These are phyloP conservation scores for Drosophila rufa DNA, from an alignment of 1,140 invertebrate species.

Conservation along the genomic window DNA sequence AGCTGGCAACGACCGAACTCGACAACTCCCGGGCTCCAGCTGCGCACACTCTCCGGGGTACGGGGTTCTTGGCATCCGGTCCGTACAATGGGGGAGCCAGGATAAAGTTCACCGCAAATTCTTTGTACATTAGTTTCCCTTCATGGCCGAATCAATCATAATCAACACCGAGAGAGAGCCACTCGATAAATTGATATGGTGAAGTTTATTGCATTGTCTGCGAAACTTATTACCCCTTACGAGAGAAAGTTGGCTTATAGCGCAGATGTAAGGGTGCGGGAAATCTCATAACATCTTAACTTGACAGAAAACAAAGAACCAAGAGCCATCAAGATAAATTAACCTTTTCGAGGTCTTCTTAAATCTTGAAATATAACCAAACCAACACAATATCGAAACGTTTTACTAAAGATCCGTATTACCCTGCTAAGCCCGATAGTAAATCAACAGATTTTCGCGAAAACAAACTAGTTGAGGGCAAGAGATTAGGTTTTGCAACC, in stretches of 20 bases:
- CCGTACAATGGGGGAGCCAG: conserved; percentile 50
- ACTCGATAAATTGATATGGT: conserved; percentile 40
- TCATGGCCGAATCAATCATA: conserved; percentile 67
- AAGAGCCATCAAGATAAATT: conserved; percentile 8
- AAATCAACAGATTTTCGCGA: not conserved
- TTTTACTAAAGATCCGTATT: not conserved
- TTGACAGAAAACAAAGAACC: conserved; percentile 11
- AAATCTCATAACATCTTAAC: conserved; percentile 10
- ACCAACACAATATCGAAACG: no score
- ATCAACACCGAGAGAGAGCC: conserved; percentile 41
- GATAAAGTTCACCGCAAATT: conserved; percentile 67
- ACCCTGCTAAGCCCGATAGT: not conserved
- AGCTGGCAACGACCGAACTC: conserved; percentile 38
- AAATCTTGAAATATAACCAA: not conserved
- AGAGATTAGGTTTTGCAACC: conserved; percentile 9
- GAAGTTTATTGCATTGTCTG: conserved; percentile 54
- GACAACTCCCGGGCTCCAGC: conserved; percentile 27
- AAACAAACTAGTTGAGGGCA: conserved; percentile 13
- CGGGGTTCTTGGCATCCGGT: conserved; percentile 16
- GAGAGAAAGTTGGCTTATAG: conserved; percentile 7
- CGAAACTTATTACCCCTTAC: conserved; percentile 19
- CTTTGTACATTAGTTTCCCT: conserved; percentile 47
- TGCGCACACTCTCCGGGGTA: conserved; percentile 27
- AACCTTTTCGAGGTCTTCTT: not conserved
- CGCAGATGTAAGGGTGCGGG: not conserved